These are phyloP conservation scores for Drosophila pachea DNA, from an alignment of 1,140 invertebrate genomes.

Conservation along the genomic window DNA sequence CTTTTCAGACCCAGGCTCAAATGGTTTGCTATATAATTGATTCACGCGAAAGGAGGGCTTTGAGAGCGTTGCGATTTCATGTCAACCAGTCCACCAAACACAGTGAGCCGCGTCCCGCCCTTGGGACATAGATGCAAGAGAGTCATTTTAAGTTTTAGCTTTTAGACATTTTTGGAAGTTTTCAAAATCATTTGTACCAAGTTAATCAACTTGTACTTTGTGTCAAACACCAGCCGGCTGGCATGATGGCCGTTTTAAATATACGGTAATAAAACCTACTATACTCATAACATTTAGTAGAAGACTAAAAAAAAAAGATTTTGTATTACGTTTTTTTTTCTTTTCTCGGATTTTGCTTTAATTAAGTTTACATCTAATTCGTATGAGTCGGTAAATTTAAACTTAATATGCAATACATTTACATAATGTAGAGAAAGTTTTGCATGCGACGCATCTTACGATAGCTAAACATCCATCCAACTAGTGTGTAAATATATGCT, in stretches of 20 bases:
- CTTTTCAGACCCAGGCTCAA: slow-evolving; percentile 35
- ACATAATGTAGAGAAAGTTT: slow-evolving; percentile 64
- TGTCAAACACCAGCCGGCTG: too few species aligned
- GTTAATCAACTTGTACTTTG: too few species aligned
- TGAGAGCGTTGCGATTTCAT: slow-evolving; percentile 4
- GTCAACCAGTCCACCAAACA: background rate
- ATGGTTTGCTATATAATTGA: slow-evolving; percentile 57
- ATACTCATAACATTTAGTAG: too few species aligned
- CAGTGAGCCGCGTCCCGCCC: background rate
- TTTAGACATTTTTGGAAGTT: background rate
- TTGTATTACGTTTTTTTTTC: background rate
- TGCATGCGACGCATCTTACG: slow-evolving; percentile 45
- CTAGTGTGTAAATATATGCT: slow-evolving; percentile 68
- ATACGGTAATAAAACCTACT: too few species aligned
- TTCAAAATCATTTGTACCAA: background rate
- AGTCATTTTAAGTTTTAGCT: background rate
- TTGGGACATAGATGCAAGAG: slow-evolving; percentile 5
- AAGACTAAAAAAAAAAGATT: background rate
- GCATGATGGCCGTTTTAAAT: too few species aligned
- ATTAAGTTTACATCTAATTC: slow-evolving; percentile 68
- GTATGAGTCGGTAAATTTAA: slow-evolving; percentile 73
- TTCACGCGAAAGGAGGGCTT: slow-evolving; percentile 35
- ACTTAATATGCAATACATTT: slow-evolving; percentile 70
- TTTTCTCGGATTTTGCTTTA: slow-evolving; percentile 47
- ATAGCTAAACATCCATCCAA: slow-evolving; percentile 73